A percentile compares a stretch with the other conserved stretches of the same genome.
Conservation (phyloP, 2,113 vertebrate genomes). For the Recurvirostra avosetta region DNA sequence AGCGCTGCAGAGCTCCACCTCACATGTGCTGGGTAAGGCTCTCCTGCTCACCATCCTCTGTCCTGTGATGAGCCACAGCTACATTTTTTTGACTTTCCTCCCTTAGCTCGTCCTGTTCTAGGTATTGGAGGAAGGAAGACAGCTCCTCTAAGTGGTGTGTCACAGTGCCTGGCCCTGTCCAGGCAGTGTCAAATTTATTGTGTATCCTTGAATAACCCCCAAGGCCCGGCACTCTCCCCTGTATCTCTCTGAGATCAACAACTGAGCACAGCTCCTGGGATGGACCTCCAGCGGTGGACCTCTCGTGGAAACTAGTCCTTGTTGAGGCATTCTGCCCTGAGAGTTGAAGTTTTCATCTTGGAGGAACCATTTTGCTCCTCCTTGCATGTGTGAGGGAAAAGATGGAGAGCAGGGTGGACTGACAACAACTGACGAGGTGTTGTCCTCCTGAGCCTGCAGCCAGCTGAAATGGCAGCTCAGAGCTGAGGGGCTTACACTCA, state of each 20-base stretch:
- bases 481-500: not conserved
- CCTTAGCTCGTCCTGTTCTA: not conserved
- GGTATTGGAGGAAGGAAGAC: not conserved
- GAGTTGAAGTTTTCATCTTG: not conserved
- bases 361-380: not conserved
- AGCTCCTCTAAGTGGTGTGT: not conserved
- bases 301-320: not conserved
- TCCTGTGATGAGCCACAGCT: not conserved
- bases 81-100: accelerated
- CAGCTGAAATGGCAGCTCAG: not conserved
- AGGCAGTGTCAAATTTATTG: not conserved
- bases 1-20: conserved; percentile 83
- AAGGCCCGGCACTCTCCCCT: not conserved
- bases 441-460: not conserved
- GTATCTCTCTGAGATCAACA: not conserved
- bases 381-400: not conserved
- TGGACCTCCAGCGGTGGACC: not conserved
- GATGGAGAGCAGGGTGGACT: not conserved
- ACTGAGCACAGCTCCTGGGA: not conserved
- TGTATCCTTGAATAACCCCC: not conserved
- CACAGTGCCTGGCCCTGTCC: not conserved
- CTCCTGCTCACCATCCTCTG: not conserved
- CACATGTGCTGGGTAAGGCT: conserved; percentile 83
- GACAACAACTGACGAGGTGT: not conserved
- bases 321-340: not conserved